These are phyloP conservation scores for Cinara cedri DNA, from an alignment of 2,888 invertebrate genomes.

Conservation along the genomic window DNA sequence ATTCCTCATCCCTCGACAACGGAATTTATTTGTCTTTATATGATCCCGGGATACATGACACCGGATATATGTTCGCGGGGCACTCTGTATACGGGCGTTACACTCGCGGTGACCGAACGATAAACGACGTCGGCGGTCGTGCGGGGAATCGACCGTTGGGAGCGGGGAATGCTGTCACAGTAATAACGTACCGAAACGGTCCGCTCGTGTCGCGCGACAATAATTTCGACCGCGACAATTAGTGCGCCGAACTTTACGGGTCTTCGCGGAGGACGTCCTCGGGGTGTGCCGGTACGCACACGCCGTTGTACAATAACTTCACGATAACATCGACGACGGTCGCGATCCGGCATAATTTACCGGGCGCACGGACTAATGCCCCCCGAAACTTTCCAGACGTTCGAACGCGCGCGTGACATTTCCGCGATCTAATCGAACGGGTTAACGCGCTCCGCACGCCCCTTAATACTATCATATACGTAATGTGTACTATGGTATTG, in stretches of 20 bases:
- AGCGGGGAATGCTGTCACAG: too few species aligned
- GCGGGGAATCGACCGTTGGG: neutral
- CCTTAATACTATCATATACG: too few species aligned
- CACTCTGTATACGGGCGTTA: too few species aligned
- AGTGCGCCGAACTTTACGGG: neutral
- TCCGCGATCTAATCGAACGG: constrained; percentile 13
- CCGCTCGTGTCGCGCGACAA: neutral
- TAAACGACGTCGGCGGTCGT: neutral
- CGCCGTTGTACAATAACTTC: neutral
- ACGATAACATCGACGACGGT: constrained; percentile 5
- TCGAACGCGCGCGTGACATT: constrained; percentile 11
- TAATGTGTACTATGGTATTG: too few species aligned
- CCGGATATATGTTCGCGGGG: too few species aligned
- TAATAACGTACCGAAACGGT: neutral
- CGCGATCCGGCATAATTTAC: neutral
- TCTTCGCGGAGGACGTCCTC: too few species aligned
- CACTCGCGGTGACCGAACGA: neutral
- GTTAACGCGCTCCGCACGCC: constrained; percentile 4
- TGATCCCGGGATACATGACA: too few species aligned
- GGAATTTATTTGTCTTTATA: too few species aligned
- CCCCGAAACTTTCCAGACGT: constrained; percentile 33
- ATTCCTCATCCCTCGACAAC: too few species aligned
- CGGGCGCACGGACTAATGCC: constrained; percentile 12
- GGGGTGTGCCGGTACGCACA: neutral
- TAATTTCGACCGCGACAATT: constrained; percentile 3